Evolutionary conservation across 2,888 invertebrate genomes (phyloP).

Genomic region (Ryuthela nishihirai): DNA sequence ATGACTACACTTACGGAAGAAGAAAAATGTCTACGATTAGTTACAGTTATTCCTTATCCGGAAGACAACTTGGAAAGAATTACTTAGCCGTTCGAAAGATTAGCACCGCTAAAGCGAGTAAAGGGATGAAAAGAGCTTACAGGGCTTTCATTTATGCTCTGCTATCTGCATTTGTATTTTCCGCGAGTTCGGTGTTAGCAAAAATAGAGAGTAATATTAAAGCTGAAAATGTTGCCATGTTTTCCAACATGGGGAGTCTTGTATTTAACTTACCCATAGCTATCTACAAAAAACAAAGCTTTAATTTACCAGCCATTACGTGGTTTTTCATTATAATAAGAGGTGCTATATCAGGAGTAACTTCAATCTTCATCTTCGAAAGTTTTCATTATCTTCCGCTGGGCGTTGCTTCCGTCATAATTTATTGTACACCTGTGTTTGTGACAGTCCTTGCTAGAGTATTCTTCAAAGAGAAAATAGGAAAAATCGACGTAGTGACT

Average conservation of each 20-base stretch:
- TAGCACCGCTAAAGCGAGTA: no score
- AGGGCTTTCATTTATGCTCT: no score
- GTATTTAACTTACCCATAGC: slow-evolving; percentile 82
- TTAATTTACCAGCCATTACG: slow-evolving; percentile 70
- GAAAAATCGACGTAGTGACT: slow-evolving; percentile 75
- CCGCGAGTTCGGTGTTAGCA: no score
- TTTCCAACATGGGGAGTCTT: slow-evolving; percentile 79
- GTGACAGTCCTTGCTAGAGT: slow-evolving; percentile 63
- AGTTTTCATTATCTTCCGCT: slow-evolving; percentile 87
- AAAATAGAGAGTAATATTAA: no score
- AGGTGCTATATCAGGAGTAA: slow-evolving; percentile 79
- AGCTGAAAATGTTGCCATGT: no score
- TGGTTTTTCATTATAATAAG: slow-evolving; percentile 70
- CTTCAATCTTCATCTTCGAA: slow-evolving; percentile 83
- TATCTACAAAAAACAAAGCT: slow-evolving; percentile 69
- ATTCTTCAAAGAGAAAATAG: slow-evolving; percentile 82
- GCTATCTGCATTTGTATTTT: no score
- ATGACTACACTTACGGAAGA: no score
- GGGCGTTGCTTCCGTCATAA: slow-evolving; percentile 84
- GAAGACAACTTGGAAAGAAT: no score
- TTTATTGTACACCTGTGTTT: slow-evolving; percentile 88
- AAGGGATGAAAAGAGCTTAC: no score
- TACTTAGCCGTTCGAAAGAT: no score
- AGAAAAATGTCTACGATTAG: no score
- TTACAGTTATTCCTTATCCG: no score